Conservation (phyloP, 2,113 vertebrate genomes). For the Colinus virginianus region DNA sequence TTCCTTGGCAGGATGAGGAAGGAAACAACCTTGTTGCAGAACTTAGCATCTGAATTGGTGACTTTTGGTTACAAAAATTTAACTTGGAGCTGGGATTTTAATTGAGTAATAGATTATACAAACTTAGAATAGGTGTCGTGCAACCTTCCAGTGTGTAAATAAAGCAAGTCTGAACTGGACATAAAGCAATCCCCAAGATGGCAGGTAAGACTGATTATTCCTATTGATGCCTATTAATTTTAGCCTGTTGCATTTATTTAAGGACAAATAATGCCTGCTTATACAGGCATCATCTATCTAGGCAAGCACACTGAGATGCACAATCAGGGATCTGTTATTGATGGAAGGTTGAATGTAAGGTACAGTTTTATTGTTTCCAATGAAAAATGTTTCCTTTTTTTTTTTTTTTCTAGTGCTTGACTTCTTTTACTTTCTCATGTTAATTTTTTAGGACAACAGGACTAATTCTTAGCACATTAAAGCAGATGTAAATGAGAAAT, state of each 20-base stretch:
- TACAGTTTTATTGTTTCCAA: neutral
- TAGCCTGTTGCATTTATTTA: neutral
- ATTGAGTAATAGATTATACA: neutral
- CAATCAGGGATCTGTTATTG: neutral
- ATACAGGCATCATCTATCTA: neutral
- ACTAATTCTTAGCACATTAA: neutral
- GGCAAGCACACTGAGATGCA: neutral
- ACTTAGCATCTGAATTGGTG: neutral
- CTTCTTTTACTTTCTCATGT: neutral
- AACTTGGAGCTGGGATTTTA: neutral
- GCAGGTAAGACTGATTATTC: neutral
- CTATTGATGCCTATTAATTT: neutral
- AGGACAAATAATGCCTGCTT: neutral
- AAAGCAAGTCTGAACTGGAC: neutral
- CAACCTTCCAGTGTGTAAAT: neutral
- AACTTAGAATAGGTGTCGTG: neutral
- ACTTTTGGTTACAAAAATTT: neutral
- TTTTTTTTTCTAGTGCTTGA: neutral
- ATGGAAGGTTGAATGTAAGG: neutral
- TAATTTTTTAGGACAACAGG: constrained; percentile 13
- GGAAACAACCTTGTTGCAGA: neutral
- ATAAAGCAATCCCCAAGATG: neutral
- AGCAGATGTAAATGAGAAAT: neutral
- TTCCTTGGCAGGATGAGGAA: neutral
- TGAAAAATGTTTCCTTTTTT: neutral